A percentile compares a stretch with the other conserved stretches of the same genome.
These are phyloP conservation scores for Centrocercus urophasianus DNA, from an alignment of 2,113 vertebrate genomes.

Conservation along the genomic window DNA sequence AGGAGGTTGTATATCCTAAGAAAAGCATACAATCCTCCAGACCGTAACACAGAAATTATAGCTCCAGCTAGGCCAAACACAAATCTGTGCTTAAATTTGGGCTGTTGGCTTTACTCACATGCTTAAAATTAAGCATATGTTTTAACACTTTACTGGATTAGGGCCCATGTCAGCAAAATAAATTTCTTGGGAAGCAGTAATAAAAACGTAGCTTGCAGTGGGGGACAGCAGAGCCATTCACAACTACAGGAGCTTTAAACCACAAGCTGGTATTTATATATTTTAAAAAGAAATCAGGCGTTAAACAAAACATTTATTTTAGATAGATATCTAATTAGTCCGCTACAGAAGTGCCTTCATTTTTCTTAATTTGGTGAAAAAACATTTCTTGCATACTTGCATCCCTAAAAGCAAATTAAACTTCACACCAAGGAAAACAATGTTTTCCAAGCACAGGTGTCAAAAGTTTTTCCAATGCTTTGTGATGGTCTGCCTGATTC, in stretches of 20 bases:
- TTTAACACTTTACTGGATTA: constrained; percentile 66
- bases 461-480: not conserved
- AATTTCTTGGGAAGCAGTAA: constrained; percentile 66
- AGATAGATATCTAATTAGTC: constrained; percentile 54
- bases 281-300: constrained; percentile 59
- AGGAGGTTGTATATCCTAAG: not conserved
- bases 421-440: not conserved
- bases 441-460: not conserved
- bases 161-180: constrained; percentile 69
- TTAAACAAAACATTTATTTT: constrained; percentile 63
- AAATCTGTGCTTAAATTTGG: constrained; percentile 42
- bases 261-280: constrained; percentile 59
- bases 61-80: not conserved
- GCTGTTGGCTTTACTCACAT: not conserved
- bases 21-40: not conserved
- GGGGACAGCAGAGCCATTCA: constrained; percentile 66
- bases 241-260: constrained; percentile 58
- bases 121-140: constrained; percentile 62
- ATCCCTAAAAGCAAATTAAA: not conserved
- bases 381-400: not conserved
- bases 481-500: not conserved
- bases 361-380: constrained; percentile 22
- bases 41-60: not conserved
- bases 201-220: constrained; percentile 51
- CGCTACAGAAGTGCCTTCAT: not conserved